Base-by-base conservation (phyloP, 2,797 vertebrate species). In the Sebastes matsubarae region DNA sequence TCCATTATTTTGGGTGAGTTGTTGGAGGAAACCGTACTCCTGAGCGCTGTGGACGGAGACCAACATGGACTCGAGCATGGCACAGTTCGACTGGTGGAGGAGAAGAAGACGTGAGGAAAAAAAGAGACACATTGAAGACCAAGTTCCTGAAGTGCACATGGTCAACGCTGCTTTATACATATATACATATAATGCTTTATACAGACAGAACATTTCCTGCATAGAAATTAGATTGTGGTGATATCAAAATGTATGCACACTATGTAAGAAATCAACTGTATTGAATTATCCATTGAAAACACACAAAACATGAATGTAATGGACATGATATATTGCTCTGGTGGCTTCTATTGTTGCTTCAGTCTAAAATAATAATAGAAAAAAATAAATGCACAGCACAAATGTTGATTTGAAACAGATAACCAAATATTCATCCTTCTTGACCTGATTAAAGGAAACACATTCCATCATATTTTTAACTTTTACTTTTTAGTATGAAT, bases 1-100 rank as follows among this genome's bases (percentile, higher is more conserved):
- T n/a, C 4, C 68, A 38, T 42, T 64, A 8, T 5, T 72, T n/a
- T 0, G 7, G 29, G 24, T 59, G 11, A 85, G 30, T 60, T 75
- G 75, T 65, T 85, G 83, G 6, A 75, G 75, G 75, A 79, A 82
- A 29, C 30, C 6, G 3, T 79, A 79, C 36, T 82, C 75, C 58
- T 82, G 58, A 30, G 5, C 0, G 6, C 76, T 82, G 76, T 79
- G 72, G 52, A 76, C 38, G 0, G 80, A 72, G 12, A 22, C 80
- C 72, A 86, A 24, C 68, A 16, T 76, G 63, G 80, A 75, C 6
- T 42, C 72, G 0, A 52, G 36, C 6, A 72, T 0, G 22, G 73
- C 84, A 42, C 72, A 86, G 68, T 29, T 61, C 0, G 65, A 61
- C 84, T 75, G 69, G 20, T 9, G 55, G 70, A 57, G 12, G 29